Conservation (phyloP, 2,888 invertebrate genomes). For the Tetragonula carbonaria region DNA sequence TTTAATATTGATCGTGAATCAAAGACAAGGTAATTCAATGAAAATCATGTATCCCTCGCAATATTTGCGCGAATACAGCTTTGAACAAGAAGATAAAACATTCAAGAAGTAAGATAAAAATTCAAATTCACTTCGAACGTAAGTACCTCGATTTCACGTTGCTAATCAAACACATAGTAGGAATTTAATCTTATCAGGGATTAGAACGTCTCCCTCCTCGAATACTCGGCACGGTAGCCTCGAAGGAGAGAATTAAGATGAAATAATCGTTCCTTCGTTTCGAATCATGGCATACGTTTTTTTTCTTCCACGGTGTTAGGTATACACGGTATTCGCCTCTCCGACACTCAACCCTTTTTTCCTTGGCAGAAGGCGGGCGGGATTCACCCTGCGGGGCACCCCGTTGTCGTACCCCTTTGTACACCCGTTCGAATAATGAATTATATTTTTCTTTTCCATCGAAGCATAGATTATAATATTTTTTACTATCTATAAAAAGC, state of each 20-base stretch:
- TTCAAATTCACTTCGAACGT: not conserved
- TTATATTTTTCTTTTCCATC: conserved; percentile 83
- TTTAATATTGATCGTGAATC: not conserved
- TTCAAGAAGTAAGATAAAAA: not conserved
- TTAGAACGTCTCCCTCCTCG: not conserved
- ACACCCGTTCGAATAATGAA: conserved; percentile 79
- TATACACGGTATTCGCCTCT: conserved; percentile 64
- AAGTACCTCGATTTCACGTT: too few relatives aligned
- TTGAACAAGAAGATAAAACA: not conserved
- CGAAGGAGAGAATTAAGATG: conserved; percentile 47
- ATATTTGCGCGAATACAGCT: not conserved
- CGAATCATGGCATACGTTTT: conserved; percentile 28
- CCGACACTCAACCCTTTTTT: conserved; percentile 76
- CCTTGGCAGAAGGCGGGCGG: conserved; percentile 78
- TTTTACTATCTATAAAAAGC: conserved; percentile 82
- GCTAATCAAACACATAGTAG: not conserved
- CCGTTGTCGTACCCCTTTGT: conserved; percentile 78
- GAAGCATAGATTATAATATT: conserved; percentile 84
- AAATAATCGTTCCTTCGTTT: conserved; percentile 61
- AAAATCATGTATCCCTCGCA: not conserved
- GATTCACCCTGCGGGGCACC: conserved; percentile 78
- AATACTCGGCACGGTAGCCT: not conserved
- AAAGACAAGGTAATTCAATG: not conserved
- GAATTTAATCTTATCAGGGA: not conserved
- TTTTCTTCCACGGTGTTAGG: conserved; percentile 35